Evolutionary conservation across 2,113 vertebrate genomes (phyloP).

Genomic region (Chrysemys picta): DNA sequence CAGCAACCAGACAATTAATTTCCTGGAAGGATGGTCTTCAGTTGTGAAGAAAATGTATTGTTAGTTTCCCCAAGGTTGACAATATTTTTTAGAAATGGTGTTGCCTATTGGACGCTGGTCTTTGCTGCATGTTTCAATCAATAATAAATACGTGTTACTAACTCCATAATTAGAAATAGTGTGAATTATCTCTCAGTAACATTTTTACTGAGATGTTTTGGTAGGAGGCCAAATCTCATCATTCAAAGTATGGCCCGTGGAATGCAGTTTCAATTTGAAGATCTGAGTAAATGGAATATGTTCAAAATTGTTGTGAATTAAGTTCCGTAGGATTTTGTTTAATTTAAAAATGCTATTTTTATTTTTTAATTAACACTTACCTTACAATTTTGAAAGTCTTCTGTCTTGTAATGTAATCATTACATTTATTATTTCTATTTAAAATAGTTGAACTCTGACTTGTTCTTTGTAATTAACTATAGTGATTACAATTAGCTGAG

Average conservation of each 20-base stretch:
- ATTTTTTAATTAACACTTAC: neutral
- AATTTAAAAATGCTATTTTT: neutral
- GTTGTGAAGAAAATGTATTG: neutral
- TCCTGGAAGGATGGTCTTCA: neutral
- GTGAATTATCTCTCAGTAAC: neutral
- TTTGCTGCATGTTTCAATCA: neutral
- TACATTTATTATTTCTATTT: neutral
- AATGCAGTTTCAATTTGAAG: neutral
- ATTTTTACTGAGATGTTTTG: neutral
- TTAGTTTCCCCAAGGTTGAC: too few relatives aligned
- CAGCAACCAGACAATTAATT: neutral
- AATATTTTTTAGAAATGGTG: neutral
- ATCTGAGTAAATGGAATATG: neutral
- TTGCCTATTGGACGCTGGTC: neutral
- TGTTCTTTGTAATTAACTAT: neutral
- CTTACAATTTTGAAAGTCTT: neutral
- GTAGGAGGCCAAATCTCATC: neutral
- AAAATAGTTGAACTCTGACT: neutral
- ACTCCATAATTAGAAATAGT: neutral
- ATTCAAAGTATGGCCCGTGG: neutral
- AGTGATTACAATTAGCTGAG: neutral
- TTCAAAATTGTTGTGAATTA: neutral
- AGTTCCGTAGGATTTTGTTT: neutral
- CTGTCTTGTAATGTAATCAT: neutral
- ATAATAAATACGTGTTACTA: neutral